phyloP scores from a whole-genome alignment of 64 coral and sea anemone genomes.

The Trachythela sp. region DNA sequence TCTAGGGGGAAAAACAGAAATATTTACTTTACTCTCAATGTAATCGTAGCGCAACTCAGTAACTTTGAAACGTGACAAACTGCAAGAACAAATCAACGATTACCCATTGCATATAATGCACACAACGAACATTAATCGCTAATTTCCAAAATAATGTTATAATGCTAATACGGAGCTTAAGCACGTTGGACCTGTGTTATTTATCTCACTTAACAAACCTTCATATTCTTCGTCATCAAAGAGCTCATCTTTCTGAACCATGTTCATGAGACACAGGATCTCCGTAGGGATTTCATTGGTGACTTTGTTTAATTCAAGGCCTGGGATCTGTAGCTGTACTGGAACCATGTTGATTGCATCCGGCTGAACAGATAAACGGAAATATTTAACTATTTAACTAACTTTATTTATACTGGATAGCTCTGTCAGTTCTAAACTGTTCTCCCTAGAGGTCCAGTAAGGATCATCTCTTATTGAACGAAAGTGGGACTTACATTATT shows the following conservation, averaged over 20 bases:
- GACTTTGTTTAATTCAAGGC: conserved; percentile 61
- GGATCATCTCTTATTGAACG: background rate
- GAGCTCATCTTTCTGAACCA: conserved; percentile 81
- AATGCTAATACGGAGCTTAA: too few species aligned
- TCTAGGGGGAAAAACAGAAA: conserved; percentile 53
- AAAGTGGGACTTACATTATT: conserved; percentile 75
- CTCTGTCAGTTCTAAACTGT: background rate
- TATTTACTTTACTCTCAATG: background rate
- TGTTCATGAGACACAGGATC: conserved; percentile 85
- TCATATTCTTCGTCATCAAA: conserved; percentile 97
- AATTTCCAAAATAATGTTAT: too few species aligned
- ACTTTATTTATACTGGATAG: too few species aligned
- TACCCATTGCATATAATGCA: too few species aligned
- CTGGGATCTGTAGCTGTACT: conserved; percentile 92
- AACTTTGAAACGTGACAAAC: too few species aligned
- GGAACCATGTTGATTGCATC: conserved; percentile 96
- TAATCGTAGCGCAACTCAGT: too few species aligned
- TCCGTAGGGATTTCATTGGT: conserved; percentile 60
- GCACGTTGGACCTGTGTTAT: too few species aligned
- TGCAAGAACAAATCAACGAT: too few species aligned
- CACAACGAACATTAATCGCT: too few species aligned
- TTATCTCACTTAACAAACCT: conserved; percentile 44
- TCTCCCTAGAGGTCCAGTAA: background rate
- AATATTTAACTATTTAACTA: background rate
- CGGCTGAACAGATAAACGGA: conserved; percentile 49